A percentile compares a stretch with the other conserved stretches of the same genome.
These are phyloP conservation scores for Camponotus fellah DNA, from an alignment of 2,888 invertebrate species.

Conservation along the genomic window DNA sequence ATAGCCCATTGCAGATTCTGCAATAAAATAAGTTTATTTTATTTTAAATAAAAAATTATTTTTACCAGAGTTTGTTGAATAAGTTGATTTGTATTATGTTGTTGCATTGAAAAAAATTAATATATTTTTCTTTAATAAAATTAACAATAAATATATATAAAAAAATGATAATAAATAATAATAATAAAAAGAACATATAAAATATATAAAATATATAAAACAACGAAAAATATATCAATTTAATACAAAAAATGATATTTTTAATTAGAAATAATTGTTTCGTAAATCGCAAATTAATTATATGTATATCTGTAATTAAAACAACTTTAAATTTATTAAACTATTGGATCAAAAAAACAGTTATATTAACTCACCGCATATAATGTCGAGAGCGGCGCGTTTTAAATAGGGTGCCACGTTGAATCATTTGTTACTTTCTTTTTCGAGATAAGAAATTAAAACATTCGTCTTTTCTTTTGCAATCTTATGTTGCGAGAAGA, in stretches of 20 bases:
- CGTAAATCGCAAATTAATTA: background rate
- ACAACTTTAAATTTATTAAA: background rate
- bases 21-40: conserved; percentile 50
- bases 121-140: background rate
- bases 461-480: conserved; percentile 73
- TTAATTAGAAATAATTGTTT: conserved; percentile 1
- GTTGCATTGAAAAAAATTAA: background rate
- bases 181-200: too few relatives aligned
- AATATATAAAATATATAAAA: too few relatives aligned
- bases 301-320: background rate
- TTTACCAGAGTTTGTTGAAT: background rate
- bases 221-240: background rate
- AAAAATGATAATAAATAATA: too few relatives aligned
- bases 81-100: background rate
- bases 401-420: conserved; percentile 83
- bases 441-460: conserved; percentile 78
- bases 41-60: background rate
- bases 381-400: conserved; percentile 83
- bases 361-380: conserved; percentile 80
- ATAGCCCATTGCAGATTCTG: conserved; percentile 86
- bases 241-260: background rate
- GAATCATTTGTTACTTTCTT: conserved; percentile 81
- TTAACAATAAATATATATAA: background rate
- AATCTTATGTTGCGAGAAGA: conserved; percentile 78
- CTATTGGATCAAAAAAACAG: background rate